A percentile compares a stretch with the other conserved stretches of the same genome.
Evolutionary conservation across 2,797 vertebrate species (phyloP).

Genomic region (Podarcis siculus): DNA sequence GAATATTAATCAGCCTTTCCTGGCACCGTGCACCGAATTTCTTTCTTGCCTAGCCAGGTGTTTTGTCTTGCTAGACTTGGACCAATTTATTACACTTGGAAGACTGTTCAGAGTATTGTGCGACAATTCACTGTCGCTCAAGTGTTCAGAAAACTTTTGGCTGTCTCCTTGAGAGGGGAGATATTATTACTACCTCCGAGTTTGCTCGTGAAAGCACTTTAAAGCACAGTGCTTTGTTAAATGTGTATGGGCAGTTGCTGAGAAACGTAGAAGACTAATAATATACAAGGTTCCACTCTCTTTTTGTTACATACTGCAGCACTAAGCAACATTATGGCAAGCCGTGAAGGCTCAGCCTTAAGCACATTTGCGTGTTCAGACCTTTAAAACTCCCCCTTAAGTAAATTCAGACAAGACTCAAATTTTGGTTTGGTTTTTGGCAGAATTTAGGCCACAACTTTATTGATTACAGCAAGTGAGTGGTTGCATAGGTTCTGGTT

Average conservation of each 20-base stretch:
- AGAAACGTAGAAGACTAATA: not conserved
- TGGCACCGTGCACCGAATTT: slow-evolving; percentile 59
- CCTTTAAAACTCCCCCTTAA: too few species aligned
- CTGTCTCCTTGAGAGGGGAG: slow-evolving; percentile 37
- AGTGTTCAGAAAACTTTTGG: slow-evolving; percentile 20
- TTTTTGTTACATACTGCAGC: not conserved
- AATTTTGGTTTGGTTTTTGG: too few species aligned
- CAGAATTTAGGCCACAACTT: too few species aligned
- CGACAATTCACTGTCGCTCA: slow-evolving; percentile 46
- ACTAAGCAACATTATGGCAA: not conserved
- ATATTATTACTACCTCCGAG: slow-evolving; percentile 12
- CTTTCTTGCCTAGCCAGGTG: slow-evolving; percentile 76
- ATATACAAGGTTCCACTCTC: not conserved
- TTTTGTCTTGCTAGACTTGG: slow-evolving; percentile 70
- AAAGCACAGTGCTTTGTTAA: not conserved
- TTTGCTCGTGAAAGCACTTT: not conserved
- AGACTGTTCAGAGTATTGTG: slow-evolving; percentile 37
- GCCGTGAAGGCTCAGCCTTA: not conserved
- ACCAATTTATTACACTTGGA: slow-evolving; percentile 67
- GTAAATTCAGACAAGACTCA: too few species aligned
- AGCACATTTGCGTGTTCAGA: too few species aligned
- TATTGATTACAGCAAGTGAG: too few species aligned
- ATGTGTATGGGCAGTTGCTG: not conserved
- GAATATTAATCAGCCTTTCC: slow-evolving; percentile 80
- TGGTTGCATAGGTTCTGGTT: too few species aligned